These are phyloP conservation scores for Meloidogyne floridensis DNA, from an alignment of 1,140 invertebrate species.

Conservation along the genomic window DNA sequence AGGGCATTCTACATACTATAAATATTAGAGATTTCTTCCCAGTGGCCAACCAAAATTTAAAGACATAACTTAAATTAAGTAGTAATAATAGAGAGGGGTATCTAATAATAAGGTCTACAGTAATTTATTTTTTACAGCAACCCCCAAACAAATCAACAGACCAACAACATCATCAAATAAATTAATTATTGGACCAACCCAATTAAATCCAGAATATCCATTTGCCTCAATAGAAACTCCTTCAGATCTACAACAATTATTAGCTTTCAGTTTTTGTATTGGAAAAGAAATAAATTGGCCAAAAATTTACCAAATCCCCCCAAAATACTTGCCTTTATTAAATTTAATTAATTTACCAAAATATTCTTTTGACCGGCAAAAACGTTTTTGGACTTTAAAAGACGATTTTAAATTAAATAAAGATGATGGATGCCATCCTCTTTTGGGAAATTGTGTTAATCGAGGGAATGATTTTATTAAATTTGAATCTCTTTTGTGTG, in stretches of 20 bases:
- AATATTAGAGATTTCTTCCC: too few species aligned
- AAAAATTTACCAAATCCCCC: neutral
- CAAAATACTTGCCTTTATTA: neutral
- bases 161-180: neutral
- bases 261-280: neutral
- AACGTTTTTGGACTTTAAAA: constrained; percentile 6
- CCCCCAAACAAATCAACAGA: too few species aligned
- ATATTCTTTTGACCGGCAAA: neutral
- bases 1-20: too few species aligned
- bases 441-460: constrained; percentile 4
- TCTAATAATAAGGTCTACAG: too few species aligned
- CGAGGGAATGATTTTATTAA: neutral
- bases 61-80: too few species aligned
- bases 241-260: neutral
- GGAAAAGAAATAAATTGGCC: neutral
- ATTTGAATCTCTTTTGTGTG: neutral
- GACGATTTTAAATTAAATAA: neutral
- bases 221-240: neutral
- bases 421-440: neutral
- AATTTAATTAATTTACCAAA: neutral
- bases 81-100: too few species aligned
- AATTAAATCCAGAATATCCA: neutral
- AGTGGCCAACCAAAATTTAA: too few species aligned
- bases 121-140: too few species aligned
- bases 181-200: neutral